Evolutionary conservation across 2,888 invertebrate genomes (phyloP), one percentile per base, ranked within the genome.

Genomic region (Cataglyphis rosenhaueri): DNA sequence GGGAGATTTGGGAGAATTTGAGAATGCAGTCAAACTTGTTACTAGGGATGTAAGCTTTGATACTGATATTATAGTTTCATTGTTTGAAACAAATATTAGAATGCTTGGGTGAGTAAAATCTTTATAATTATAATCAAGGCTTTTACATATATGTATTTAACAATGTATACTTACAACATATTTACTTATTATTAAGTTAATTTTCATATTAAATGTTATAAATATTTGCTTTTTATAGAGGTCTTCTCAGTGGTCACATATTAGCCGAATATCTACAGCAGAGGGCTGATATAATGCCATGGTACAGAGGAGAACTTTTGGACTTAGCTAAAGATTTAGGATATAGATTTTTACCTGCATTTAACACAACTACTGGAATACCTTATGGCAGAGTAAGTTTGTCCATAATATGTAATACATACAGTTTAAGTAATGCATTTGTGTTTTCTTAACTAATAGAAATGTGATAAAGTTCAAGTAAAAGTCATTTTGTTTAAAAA

Each of bases 11-110:
- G 97, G 97, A 71, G 99, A 99, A 95, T 99, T 99, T 95, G 99
- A 98, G 94, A 96, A 96, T 90, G 98, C 98, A 35, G 97, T 99
- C 5, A 97, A 97, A 94, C 95, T 98, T 85, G 97, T 99, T 61
- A 97, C 99, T 86, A 96, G 96, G 83, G 97, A 98, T 94, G 98
- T 99, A 9, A 96, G 96, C 78, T 99, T 99, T 95, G 98, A 99
- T 94, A 97, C 96, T 88, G 99, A 99, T 95, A 97, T 99, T 84
- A 96, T 98, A 76, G 99, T 99, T 10, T 99, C 99, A 0, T 98
- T 99, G 5, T 99, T 99, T 95, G 99, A 99, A 95, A 99, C 99
- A 10, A 99, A 99, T 94, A 99, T 99, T 91, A 96, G 99, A 89
- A 97, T 99, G 95, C 95, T 99, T n/a, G 99, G 99, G 97, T 98